Evolutionary conservation across 2,113 vertebrate genomes (phyloP), one percentile per base, ranked within the genome.

Genomic region (Gasterosteus aculeatus): DNA sequence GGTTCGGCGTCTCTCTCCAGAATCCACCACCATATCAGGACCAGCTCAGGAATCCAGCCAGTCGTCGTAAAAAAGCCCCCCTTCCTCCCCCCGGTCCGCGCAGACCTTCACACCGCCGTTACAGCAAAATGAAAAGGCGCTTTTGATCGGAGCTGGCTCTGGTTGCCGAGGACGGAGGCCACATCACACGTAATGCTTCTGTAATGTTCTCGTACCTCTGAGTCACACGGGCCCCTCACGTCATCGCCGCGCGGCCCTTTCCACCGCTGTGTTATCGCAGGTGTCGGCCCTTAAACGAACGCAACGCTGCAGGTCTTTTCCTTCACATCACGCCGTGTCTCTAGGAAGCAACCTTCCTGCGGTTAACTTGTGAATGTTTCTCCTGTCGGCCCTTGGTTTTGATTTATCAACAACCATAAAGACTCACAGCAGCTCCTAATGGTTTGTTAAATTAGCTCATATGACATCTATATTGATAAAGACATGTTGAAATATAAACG

Each of bases 181-280:
- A 42, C 81, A 66, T 84, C 80, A 80, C 75, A 90, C 82, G 79
- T 90, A 82, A 87, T 82, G 80, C 84, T 85, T 85, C 85, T 87
- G 87, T 85, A 90, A 90, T 81, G 85, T 85, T 87, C 88, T 90
- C 92, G 92, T 93, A 84, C 88, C 85, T 91, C 66, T 85, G 63
- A 44, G 19, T 72, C 88, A 26, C 22, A 26, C 22, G 22, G 22
- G 22, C 22, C 22, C 22, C 22, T 94, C 91, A 93, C 35, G 33
- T 38, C 35, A 38, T 26, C 42, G 31, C 58, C 67, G 41, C n/a
- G 47, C 69, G 61, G 69, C 73, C 73, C 69, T 79, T 53, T 78
- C 77, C 22, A 76, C 67, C 38, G 38, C 74, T 42, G 80, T 91
- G 85, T 88, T 89, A 67, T 90, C 90, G 39, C 90, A 89, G 89